Conservation (phyloP, 2,888 invertebrate species). For the Buathra laborator region DNA sequence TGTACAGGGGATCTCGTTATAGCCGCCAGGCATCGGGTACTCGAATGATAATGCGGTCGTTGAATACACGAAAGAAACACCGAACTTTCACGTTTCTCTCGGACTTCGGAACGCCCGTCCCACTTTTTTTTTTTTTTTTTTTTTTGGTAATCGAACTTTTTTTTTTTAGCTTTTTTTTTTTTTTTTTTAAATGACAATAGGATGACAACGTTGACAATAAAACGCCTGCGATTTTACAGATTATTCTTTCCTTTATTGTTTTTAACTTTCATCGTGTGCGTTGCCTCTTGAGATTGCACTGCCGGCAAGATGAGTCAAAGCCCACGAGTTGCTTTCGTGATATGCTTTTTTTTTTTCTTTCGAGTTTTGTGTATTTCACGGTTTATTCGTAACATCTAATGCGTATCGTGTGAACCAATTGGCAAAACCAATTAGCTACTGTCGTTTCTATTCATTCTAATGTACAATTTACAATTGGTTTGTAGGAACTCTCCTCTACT, state of each 20-base stretch:
- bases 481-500: constrained; percentile 72
- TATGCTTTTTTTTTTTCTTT: constrained; percentile 53
- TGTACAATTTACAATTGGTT: constrained; percentile 66
- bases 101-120: background rate
- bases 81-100: background rate
- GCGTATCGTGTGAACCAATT: constrained; percentile 41
- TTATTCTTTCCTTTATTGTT: constrained; percentile 49
- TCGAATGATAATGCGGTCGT: constrained; percentile 58
- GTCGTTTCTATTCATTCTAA: constrained; percentile 71
- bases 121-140: constrained; percentile 12
- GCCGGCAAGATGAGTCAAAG: constrained; percentile 55
- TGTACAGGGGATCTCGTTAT: constrained; percentile 10
- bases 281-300: constrained; percentile 52
- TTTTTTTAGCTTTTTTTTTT: background rate
- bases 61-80: constrained; percentile 22
- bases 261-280: constrained; percentile 27
- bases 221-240: background rate
- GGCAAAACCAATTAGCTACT: constrained; percentile 62
- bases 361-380: constrained; percentile 33
- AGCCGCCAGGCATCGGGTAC: constrained; percentile 30
- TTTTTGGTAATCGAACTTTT: background rate
- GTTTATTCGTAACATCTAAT: constrained; percentile 42
- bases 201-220: background rate
- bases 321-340: constrained; percentile 57
- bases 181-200: background rate